Conservation (phyloP, 2,113 vertebrate genomes). For the Saguinus imperator region DNA sequence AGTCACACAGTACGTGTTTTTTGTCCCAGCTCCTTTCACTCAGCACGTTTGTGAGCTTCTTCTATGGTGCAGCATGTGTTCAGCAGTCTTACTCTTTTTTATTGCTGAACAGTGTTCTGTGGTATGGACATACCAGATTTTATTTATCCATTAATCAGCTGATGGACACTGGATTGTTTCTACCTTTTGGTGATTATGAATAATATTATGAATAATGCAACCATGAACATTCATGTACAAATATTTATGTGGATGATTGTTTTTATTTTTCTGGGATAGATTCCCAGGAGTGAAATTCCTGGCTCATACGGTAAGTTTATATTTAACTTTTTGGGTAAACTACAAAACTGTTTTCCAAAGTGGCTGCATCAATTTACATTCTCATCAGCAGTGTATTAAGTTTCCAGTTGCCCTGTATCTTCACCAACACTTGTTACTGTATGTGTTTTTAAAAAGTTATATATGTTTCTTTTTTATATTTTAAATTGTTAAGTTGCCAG, state of each 20-base stretch:
- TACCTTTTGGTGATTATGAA: background rate
- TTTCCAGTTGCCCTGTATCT: accelerated
- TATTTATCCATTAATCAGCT: too few species aligned
- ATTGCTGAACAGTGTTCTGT: background rate
- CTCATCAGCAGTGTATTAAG: accelerated
- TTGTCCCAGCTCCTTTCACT: background rate
- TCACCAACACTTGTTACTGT: background rate
- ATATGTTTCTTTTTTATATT: background rate
- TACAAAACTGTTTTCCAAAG: background rate
- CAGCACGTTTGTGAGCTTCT: background rate
- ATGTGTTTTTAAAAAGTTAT: background rate
- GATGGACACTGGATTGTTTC: background rate
- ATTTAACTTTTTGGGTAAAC: background rate
- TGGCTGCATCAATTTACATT: accelerated
- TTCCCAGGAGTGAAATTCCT: background rate
- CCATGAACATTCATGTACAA: background rate
- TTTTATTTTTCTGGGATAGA: background rate
- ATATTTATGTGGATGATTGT: background rate
- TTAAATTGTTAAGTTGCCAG: background rate
- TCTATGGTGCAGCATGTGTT: background rate
- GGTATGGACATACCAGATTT: background rate
- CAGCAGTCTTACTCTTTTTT: background rate
- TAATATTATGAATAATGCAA: background rate
- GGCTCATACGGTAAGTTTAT: background rate
- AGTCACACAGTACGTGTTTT: accelerated